These are phyloP conservation scores for Barnardius zonarius DNA, from an alignment of 2,113 vertebrate genomes.

Conservation along the genomic window DNA sequence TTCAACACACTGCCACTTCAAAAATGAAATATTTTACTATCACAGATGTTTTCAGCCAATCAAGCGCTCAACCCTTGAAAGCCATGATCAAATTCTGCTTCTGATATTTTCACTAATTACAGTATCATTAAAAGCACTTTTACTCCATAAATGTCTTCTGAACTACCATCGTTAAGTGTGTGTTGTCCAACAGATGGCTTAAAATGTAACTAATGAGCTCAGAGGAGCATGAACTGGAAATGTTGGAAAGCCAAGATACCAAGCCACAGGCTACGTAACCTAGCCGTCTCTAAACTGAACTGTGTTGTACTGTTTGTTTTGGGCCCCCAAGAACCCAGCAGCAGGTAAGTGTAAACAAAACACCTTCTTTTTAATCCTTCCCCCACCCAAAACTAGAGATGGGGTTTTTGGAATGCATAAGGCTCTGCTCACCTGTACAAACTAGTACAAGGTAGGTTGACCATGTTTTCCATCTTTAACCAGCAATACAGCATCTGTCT, in stretches of 20 bases:
- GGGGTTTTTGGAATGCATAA: not conserved
- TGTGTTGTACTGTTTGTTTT: too few species aligned
- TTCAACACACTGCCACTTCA: not conserved
- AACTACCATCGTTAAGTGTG: not conserved
- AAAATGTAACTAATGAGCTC: not conserved
- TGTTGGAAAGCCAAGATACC: not conserved
- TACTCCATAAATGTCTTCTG: not conserved
- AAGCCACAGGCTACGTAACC: not conserved
- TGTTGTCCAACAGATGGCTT: not conserved
- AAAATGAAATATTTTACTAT: not conserved
- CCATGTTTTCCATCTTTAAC: not conserved
- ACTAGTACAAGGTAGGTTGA: not conserved
- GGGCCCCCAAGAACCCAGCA: not conserved
- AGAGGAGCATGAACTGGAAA: not conserved
- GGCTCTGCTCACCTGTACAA: not conserved
- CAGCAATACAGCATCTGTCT: not conserved
- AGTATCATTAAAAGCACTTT: not conserved
- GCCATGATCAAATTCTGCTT: not conserved
- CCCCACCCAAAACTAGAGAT: not conserved
- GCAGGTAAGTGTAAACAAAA: not conserved
- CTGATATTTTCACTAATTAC: not conserved
- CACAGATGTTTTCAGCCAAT: not conserved
- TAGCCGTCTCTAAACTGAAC: not conserved
- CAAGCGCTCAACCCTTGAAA: not conserved
- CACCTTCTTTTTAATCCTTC: not conserved